Percentiles rank a stretch among this genome's conserved stretches.
These are phyloP conservation scores for Bimastos eiseni DNA, from an alignment of 2,888 invertebrate genomes.

Conservation along the genomic window DNA sequence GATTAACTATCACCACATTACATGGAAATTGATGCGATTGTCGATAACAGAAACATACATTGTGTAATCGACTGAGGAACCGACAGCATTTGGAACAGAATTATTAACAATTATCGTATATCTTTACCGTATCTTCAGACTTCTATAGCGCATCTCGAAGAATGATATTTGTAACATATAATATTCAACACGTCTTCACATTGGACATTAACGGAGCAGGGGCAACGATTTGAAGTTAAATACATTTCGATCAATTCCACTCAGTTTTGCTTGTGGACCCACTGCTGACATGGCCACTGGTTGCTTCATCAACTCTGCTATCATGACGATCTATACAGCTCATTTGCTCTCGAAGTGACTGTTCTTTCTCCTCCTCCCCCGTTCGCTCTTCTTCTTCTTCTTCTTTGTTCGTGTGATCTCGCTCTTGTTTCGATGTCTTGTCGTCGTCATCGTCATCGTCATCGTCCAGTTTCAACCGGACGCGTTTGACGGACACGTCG, in stretches of 20 bases:
- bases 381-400: not conserved
- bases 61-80: not conserved
- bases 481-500: not conserved
- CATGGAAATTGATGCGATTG: not conserved
- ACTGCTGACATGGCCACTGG: not conserved
- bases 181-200: not conserved
- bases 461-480: conserved; percentile 22
- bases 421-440: not conserved
- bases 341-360: not conserved
- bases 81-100: not conserved
- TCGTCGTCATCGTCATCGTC: not conserved
- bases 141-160: no score
- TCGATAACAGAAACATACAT: no score
- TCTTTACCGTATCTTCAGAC: no score
- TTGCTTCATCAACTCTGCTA: not conserved
- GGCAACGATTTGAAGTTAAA: not conserved
- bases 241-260: not conserved
- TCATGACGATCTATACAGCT: not conserved
- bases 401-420: not conserved
- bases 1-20: no score
- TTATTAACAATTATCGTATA: no score
- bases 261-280: not conserved
- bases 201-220: not conserved
- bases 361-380: not conserved
- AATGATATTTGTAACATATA: not conserved